Conservation (phyloP, 2,797 vertebrate species). For the Lindbergichthys nudifrons region DNA sequence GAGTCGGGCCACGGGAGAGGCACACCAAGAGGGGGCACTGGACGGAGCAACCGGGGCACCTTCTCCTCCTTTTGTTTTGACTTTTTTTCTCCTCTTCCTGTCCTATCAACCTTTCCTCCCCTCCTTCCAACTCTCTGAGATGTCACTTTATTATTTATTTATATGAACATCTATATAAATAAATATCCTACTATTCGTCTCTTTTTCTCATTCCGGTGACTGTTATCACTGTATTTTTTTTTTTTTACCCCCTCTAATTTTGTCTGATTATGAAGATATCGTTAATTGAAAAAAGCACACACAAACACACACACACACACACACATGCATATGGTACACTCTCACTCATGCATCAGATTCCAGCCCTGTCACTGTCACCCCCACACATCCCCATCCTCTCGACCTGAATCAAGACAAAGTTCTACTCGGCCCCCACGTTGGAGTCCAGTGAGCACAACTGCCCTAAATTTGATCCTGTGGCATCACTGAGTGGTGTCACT, state of each 20-base stretch:
- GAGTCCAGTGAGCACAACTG: constrained; percentile 86
- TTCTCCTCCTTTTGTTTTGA: constrained; percentile 71
- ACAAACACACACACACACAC: constrained; percentile 9
- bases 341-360: constrained; percentile 71
- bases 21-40: constrained; percentile 76
- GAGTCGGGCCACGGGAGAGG: constrained; percentile 83
- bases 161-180: constrained; percentile 79
- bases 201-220: constrained; percentile 67
- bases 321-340: constrained; percentile 36
- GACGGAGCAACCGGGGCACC: constrained; percentile 76
- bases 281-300: constrained; percentile 55
- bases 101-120: constrained; percentile 71
- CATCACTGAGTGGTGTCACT: constrained; percentile 59
- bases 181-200: constrained; percentile 63
- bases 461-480: constrained; percentile 82
- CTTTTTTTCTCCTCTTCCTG: constrained; percentile 68
- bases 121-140: constrained; percentile 66
- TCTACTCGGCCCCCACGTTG: constrained; percentile 70
- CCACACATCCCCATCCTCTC: constrained; percentile 64
- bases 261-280: constrained; percentile 65
- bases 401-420: constrained; percentile 60
- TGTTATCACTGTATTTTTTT: constrained; percentile 69
- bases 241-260: constrained; percentile 58
- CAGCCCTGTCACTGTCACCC: constrained; percentile 69
- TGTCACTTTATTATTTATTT: constrained; percentile 79